Base-by-base conservation (phyloP, 2,888 invertebrate genomes). In the Crocallis elinguaria region DNA sequence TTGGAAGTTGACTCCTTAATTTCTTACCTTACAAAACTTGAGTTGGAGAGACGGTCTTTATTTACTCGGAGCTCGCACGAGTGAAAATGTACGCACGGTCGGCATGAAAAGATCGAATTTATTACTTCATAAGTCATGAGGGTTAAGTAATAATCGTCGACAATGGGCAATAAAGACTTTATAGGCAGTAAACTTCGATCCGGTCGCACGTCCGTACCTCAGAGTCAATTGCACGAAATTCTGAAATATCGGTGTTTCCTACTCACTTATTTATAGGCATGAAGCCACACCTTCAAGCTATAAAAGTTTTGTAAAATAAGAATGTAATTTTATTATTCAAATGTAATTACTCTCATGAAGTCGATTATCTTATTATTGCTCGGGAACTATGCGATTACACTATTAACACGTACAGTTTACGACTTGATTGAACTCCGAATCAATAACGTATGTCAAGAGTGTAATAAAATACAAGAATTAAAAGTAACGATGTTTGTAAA, bases 111-210 rank as follows among this genome's bases (percentile, higher is more conserved):
- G 81, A 83, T 83, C 79, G 81, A 86, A 86, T 88, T 90, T 89
- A 89, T 88, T 86, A 87, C 88, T 88, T 88, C 87, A 89, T 89
- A 90, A 89, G 88, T 89, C 89, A 87, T 84, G 81, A 84, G 87
- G 88, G 89, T 86, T 88, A 86, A 88, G 89, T 88, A 89, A 88
- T 90, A 89, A 88, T 89, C 83, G 87, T 84, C 86, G 85, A 90
- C 88, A 90, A 90, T 89, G 86, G 87, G 86, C 86, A 79, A 88
- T 90, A 90, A 90, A 89, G 84, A 84, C 71, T 90, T 90, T 90
- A 90, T 90, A 86, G 88, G 86, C 84, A 82, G 82, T 90, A 88
- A 89, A 89, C 71, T 88, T 88, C 86, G 88, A 88, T 86, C 84
- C 77, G 71, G 76, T 82, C 80, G 79, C 84, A 82, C 84, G 73